These are phyloP conservation scores for Gymnarchus niloticus DNA, from an alignment of 2,113 vertebrate species.

Conservation along the genomic window DNA sequence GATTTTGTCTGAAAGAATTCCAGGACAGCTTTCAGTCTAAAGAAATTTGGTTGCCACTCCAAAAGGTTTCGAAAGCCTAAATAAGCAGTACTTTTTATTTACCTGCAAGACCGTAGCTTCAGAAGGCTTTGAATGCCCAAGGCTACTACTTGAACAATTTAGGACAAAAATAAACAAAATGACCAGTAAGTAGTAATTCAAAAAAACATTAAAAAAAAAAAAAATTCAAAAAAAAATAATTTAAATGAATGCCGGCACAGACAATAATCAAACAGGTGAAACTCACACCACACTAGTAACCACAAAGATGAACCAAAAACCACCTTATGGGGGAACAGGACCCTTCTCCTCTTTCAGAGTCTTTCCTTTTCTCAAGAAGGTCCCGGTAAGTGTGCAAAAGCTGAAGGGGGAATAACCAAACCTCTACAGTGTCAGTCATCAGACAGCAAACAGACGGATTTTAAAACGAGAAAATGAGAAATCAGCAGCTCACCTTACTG, in stretches of 20 bases:
- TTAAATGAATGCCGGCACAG: background rate
- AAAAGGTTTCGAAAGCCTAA: background rate
- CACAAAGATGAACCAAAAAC: background rate
- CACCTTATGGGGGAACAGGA: conserved; percentile 54
- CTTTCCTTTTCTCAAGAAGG: conserved; percentile 58
- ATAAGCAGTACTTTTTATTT: background rate
- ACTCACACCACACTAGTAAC: background rate
- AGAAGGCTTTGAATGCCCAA: conserved; percentile 38
- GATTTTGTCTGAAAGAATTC: conserved; percentile 32
- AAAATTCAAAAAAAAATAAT: background rate
- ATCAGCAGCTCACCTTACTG: conserved; percentile 56
- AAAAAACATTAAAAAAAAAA: background rate
- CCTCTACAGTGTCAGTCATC: background rate
- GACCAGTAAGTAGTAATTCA: background rate
- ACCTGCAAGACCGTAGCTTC: conserved; percentile 49
- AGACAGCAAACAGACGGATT: background rate
- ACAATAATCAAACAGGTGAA: background rate
- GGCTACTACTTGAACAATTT: conserved; percentile 46
- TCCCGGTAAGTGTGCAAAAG: conserved; percentile 54
- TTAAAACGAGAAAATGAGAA: background rate
- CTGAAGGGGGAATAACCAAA: conserved; percentile 33
- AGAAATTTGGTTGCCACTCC: background rate
- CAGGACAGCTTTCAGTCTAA: background rate
- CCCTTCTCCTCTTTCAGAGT: conserved; percentile 56
- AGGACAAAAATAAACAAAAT: background rate